These are phyloP conservation scores for Morelia viridis DNA, from an alignment of 2,797 vertebrate genomes.

Conservation along the genomic window DNA sequence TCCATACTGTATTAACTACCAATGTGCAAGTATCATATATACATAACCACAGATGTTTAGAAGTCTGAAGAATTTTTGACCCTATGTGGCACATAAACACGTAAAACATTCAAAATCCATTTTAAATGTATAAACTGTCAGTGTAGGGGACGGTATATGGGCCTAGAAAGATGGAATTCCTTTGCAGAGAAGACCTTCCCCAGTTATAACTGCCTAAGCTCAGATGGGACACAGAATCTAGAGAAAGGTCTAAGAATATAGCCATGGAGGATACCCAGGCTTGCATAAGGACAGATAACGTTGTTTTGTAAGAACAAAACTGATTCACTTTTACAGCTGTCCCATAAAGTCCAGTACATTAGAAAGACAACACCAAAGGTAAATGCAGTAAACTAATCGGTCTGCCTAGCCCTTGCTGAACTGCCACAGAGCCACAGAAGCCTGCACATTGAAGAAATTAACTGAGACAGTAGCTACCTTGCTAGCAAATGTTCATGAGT, in stretches of 20 bases:
- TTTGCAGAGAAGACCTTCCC: not conserved
- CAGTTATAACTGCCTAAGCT: not conserved
- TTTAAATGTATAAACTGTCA: not conserved
- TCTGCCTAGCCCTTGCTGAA: not conserved
- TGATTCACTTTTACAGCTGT: not conserved
- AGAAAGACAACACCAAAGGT: not conserved
- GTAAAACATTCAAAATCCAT: not conserved
- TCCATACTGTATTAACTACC: not conserved
- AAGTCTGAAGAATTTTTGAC: constrained; percentile 36
- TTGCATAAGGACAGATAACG: not conserved
- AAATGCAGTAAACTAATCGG: not conserved
- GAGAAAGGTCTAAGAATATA: not conserved
- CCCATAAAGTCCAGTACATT: not conserved
- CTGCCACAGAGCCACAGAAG: not conserved
- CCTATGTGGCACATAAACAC: not conserved
- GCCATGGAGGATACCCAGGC: not conserved
- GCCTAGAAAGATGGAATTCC: not conserved
- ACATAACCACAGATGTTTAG: constrained; percentile 23
- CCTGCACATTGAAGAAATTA: not conserved
- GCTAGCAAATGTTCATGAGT: not conserved
- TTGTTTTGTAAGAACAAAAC: not conserved
- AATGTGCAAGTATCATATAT: not conserved
- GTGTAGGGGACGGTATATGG: not conserved
- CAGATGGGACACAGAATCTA: not conserved
- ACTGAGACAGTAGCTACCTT: not conserved